These are phyloP conservation scores for Lytechinus variegatus DNA, from an alignment of 35 echinoderm and acorn worm genomes.

Conservation along the genomic window DNA sequence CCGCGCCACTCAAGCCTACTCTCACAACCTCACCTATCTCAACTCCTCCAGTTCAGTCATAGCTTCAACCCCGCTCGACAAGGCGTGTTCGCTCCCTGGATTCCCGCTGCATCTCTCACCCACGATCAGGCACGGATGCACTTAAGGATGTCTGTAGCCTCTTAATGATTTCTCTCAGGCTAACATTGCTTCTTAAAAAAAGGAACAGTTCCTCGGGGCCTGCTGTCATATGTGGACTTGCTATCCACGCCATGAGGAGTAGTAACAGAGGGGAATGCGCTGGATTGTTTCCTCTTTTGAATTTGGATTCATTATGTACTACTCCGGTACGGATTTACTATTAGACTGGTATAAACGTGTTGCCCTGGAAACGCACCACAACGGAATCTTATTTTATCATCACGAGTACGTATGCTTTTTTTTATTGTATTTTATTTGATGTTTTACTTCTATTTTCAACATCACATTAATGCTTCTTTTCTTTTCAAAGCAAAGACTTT, in stretches of 20 bases:
- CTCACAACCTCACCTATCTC: not conserved
- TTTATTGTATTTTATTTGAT: not conserved
- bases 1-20: not conserved
- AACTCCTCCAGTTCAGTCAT: not conserved
- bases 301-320: constrained; percentile 3
- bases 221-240: not conserved
- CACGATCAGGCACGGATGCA: not conserved
- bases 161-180: not conserved
- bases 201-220: not conserved
- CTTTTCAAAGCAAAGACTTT: too few relatives aligned
- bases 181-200: not conserved
- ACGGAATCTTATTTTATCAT: not conserved
- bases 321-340: not conserved
- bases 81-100: not conserved
- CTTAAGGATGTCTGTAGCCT: not conserved
- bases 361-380: not conserved
- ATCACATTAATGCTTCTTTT: too few relatives aligned
- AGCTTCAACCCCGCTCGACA: not conserved
- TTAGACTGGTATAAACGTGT: not conserved
- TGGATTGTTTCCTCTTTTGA: not conserved
- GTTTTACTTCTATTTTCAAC: too few relatives aligned
- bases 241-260: not conserved
- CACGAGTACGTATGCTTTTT: not conserved
- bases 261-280: not conserved
- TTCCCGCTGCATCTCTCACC: not conserved